phyloP scores from a whole-genome alignment of 1,140 invertebrate genomes.

The Campoletis sonorensis region DNA sequence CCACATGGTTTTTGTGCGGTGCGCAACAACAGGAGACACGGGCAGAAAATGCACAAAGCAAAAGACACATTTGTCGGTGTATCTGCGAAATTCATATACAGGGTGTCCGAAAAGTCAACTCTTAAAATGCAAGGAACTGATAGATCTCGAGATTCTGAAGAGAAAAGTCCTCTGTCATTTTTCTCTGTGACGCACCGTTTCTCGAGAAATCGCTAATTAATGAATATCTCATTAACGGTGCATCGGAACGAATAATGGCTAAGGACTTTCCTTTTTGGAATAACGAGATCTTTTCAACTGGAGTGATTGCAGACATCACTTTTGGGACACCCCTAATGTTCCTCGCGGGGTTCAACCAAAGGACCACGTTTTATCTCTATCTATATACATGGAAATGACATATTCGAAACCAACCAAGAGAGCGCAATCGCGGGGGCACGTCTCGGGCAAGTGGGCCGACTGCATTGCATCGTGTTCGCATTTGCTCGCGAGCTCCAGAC shows the following conservation, averaged over 20 bases:
- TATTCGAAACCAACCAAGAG: constrained; percentile 9
- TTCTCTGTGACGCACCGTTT: too few relatives aligned
- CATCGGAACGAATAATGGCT: too few relatives aligned
- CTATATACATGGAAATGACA: neutral
- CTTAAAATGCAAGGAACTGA: too few relatives aligned
- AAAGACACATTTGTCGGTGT: constrained; percentile 15
- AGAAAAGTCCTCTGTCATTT: too few relatives aligned
- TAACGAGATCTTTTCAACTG: too few relatives aligned
- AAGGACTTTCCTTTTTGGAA: too few relatives aligned
- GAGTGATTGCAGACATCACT: too few relatives aligned
- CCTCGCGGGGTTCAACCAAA: neutral
- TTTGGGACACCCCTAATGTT: too few relatives aligned
- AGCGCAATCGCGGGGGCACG: constrained; percentile 35
- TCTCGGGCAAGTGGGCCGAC: constrained; percentile 45
- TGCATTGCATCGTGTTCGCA: constrained; percentile 44
- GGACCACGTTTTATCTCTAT: neutral
- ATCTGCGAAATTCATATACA: neutral
- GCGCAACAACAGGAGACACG: constrained; percentile 17
- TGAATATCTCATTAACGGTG: too few relatives aligned
- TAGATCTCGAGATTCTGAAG: too few relatives aligned
- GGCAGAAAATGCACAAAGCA: neutral
- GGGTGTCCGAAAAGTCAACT: too few relatives aligned
- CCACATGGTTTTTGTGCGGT: constrained; percentile 16
- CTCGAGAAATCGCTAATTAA: too few relatives aligned
- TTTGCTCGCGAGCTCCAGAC: constrained; percentile 35